Evolutionary conservation across 1,140 invertebrate species (phyloP), one percentile per base, ranked within the genome.

Genomic region (Leptoteleia sp.): DNA sequence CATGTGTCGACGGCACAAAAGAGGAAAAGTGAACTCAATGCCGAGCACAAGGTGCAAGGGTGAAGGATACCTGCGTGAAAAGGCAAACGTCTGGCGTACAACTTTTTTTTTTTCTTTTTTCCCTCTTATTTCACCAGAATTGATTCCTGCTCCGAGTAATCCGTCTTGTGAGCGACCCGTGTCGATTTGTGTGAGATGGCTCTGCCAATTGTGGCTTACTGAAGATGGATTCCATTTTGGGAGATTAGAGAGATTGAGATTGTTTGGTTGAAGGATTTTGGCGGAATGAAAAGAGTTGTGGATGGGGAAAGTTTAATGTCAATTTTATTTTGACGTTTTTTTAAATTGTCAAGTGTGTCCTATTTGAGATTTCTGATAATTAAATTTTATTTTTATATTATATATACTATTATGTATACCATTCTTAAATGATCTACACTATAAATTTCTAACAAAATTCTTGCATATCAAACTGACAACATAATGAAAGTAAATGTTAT

Each of bases 21-120:
- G 65, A 67, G 43, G 52, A 61, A 40, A 62, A 57, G 27, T 31
- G 16, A 29, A 6, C 19, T 79, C 62, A 73, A 79, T 72, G 12
- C 25, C 33, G 27, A 40, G 65, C 65, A 40, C 35, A 55, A 68
- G 59, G 64, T 73, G 55, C 17, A 54, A 61, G 70, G 52, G 37
- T 55, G 57, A 67, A 81, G 71, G 71, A 67, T 67, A 75, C 61
- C 71, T 43, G 52, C 61, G 29, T 65, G 71, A 75, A 75, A 81
- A 73, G 65, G 67, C 70, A 73, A 73, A 27, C 70, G 76, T 50
- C 42, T 29, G 33, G 13, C 55, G 59, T 59, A 35, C 22, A 12
- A 38, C 13, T 37, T 47, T 52, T 55, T 50, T 38, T 25, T 19
- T 17, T 13, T 9, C 2, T 35, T 7, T 13, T 37, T 15, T 15